A percentile compares a stretch with the other conserved stretches of the same genome.
Evolutionary conservation across 2,888 invertebrate genomes (phyloP).

Genomic region (Tenthredo livida): DNA sequence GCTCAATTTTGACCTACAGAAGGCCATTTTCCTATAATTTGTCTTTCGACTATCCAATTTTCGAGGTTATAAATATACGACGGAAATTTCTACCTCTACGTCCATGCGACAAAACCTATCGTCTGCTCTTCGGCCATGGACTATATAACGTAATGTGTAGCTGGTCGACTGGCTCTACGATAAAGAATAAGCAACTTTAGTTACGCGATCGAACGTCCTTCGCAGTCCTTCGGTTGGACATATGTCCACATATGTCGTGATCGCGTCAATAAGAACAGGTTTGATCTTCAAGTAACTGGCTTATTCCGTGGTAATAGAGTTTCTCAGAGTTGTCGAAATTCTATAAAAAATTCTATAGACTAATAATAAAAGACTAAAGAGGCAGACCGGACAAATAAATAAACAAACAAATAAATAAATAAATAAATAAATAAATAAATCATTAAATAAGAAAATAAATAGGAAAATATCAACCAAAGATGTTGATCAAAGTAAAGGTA

Average conservation of each 20-base stretch:
- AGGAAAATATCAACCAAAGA: slow-evolving; percentile 55
- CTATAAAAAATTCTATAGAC: neutral
- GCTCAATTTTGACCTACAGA: slow-evolving; percentile 7
- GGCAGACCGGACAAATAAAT: neutral
- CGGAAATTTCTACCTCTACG: neutral
- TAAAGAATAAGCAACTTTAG: neutral
- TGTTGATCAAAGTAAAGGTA: slow-evolving; percentile 71
- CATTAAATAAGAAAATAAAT: neutral
- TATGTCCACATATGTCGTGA: too few species aligned
- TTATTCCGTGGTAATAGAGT: neutral
- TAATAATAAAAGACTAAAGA: neutral
- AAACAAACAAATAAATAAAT: neutral
- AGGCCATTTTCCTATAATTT: slow-evolving; percentile 37
- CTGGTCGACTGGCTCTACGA: neutral
- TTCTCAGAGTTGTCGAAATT: slow-evolving; percentile 1
- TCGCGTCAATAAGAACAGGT: neutral
- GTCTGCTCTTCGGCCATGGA: neutral
- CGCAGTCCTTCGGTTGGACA: neutral
- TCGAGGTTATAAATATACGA: slow-evolving; percentile 19
- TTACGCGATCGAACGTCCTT: neutral
- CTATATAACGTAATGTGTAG: neutral
- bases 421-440: neutral
- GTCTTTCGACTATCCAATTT: neutral
- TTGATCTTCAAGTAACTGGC: neutral
- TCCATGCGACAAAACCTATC: neutral